Evolutionary conservation across 1,140 invertebrate species (phyloP).

Genomic region (Drosophila bifasciata): DNA sequence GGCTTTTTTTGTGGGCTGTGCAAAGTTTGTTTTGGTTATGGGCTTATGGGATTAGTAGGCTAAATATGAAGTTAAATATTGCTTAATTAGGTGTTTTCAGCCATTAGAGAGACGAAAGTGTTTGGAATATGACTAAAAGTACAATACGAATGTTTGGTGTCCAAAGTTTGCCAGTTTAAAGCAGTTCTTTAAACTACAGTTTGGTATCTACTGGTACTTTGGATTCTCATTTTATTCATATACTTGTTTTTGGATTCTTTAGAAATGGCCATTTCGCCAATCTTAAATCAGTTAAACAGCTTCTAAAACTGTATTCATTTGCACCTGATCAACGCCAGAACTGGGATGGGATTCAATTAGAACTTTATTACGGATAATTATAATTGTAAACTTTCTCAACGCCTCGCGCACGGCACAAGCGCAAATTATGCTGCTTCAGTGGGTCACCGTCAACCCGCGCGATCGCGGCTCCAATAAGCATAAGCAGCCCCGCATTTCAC

Average conservation of each 20-base stretch:
- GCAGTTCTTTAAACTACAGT: background rate
- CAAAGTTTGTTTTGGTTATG: slow-evolving; percentile 55
- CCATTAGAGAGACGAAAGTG: slow-evolving; percentile 3
- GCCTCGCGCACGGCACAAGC: slow-evolving; percentile 25
- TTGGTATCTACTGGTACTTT: background rate
- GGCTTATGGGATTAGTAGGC: slow-evolving; percentile 52
- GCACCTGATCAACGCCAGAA: slow-evolving; percentile 25
- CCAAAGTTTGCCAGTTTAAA: slow-evolving; percentile 10
- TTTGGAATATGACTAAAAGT: background rate
- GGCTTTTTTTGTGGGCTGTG: slow-evolving; percentile 33
- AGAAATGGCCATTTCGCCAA: slow-evolving; percentile 5
- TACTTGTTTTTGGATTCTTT: slow-evolving; percentile 6
- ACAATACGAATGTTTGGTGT: too few relatives aligned
- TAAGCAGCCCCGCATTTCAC: slow-evolving; percentile 32
- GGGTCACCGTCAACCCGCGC: slow-evolving; percentile 32
- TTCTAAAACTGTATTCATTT: slow-evolving; percentile 29
- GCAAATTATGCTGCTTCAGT: slow-evolving; percentile 34
- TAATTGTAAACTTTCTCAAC: slow-evolving; percentile 57
- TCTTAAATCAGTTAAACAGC: background rate
- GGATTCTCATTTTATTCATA: slow-evolving; percentile 4
- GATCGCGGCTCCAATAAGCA: slow-evolving; percentile 49
- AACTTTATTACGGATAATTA: slow-evolving; percentile 50
- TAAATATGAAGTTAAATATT: slow-evolving; percentile 45
- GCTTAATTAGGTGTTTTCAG: slow-evolving; percentile 42
- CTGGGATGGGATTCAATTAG: slow-evolving; percentile 48